phyloP scores from a whole-genome alignment of 1,140 invertebrate genomes.

The Phocides pigmalion region DNA sequence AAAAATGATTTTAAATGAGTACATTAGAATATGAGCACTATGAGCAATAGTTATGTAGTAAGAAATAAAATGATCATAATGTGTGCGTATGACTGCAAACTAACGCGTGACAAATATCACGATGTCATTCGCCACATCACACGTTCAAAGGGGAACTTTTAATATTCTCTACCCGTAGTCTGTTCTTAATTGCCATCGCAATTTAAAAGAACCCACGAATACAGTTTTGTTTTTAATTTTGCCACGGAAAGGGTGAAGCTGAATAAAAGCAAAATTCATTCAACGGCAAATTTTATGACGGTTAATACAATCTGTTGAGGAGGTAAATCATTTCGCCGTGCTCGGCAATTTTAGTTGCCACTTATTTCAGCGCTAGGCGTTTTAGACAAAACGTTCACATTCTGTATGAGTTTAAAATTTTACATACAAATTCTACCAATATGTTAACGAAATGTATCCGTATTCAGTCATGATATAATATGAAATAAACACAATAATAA shows the following conservation, averaged over 20 bases:
- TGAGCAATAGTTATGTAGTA: too few relatives aligned
- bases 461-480: too few relatives aligned
- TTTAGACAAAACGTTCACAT: background rate
- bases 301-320: constrained; percentile 18
- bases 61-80: too few relatives aligned
- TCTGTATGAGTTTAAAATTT: background rate
- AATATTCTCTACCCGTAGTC: constrained; percentile 37
- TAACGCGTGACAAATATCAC: constrained; percentile 49
- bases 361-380: constrained; percentile 1
- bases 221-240: constrained; percentile 50
- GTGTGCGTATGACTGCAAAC: constrained; percentile 42
- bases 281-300: constrained; percentile 34
- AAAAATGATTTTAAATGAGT: too few relatives aligned
- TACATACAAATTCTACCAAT: too few relatives aligned
- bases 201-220: constrained; percentile 40
- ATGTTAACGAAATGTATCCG: too few relatives aligned
- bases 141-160: constrained; percentile 50
- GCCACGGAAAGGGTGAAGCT: constrained; percentile 42
- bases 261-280: constrained; percentile 33
- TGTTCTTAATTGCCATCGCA: constrained; percentile 62
- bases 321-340: constrained; percentile 1
- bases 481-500: too few relatives aligned
- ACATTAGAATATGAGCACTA: too few relatives aligned
- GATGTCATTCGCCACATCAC: constrained; percentile 33
- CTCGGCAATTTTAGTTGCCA: constrained; percentile 11